Conservation (phyloP, 2,888 invertebrate species). For the Aleiodes leptofemur region DNA sequence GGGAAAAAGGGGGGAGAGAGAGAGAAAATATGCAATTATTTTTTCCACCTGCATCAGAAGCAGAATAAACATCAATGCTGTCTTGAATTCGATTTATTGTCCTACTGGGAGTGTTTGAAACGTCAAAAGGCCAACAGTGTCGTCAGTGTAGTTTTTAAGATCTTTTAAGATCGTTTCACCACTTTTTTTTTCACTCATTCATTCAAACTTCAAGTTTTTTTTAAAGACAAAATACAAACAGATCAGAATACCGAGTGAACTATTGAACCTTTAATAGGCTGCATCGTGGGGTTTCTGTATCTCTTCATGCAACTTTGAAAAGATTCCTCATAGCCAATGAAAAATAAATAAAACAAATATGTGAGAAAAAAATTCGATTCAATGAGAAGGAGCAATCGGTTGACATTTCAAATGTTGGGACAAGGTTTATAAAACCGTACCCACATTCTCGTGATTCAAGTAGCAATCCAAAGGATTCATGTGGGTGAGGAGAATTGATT, state of each 20-base stretch:
- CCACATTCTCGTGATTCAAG: constrained; percentile 65
- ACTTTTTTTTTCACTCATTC: too few relatives aligned
- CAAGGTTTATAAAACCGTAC: constrained; percentile 60
- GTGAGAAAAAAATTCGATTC: constrained; percentile 34
- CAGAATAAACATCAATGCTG: constrained; percentile 22
- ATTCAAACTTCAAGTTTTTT: constrained; percentile 16
- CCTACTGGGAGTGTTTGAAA: constrained; percentile 45
- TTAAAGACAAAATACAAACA: constrained; percentile 9
- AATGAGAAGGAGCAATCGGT: constrained; percentile 33
- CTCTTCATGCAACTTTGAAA: constrained; percentile 13
- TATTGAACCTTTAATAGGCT: constrained; percentile 70
- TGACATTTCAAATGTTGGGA: constrained; percentile 45
- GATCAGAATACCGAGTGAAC: constrained; percentile 58
- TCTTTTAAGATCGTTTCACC: constrained; percentile 27
- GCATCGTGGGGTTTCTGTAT: constrained; percentile 55
- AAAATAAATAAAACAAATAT: constrained; percentile 26
- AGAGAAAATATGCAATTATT: constrained; percentile 30
- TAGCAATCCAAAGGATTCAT: constrained; percentile 54
- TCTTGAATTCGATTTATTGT: constrained; percentile 45
- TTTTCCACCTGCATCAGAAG: constrained; percentile 3
- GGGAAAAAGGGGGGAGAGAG: neutral
- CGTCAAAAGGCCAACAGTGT: constrained; percentile 67
- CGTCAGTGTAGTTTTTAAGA: constrained; percentile 61
- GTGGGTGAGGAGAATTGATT: constrained; percentile 38
- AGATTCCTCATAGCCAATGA: constrained; percentile 9